A percentile compares a stretch with the other conserved stretches of the same genome.
phyloP scores from a whole-genome alignment of 2,888 invertebrate species.

The Drosophila borborema region DNA sequence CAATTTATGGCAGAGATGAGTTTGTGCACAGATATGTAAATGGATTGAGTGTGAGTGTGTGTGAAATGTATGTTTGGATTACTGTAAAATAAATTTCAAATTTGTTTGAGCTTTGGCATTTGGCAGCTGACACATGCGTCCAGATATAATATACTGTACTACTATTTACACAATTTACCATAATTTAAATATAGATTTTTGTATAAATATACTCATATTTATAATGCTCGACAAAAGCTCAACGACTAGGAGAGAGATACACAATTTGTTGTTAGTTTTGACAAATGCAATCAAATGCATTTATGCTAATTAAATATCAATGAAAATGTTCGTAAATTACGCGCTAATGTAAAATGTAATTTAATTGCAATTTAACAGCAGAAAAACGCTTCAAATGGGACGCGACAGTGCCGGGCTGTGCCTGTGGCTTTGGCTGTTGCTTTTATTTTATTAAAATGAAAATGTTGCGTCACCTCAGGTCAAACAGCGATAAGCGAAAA shows the following conservation, averaged over 20 bases:
- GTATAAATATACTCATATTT: background rate
- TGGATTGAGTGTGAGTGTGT: background rate
- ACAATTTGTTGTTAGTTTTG: slow-evolving; percentile 22
- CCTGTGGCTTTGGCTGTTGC: background rate
- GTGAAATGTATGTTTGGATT: background rate
- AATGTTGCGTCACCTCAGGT: background rate
- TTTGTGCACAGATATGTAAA: slow-evolving; percentile 4
- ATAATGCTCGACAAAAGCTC: slow-evolving; percentile 21
- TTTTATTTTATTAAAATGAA: slow-evolving; percentile 7
- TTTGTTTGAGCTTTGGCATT: slow-evolving; percentile 37
- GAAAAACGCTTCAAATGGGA: background rate
- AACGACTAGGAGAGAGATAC: slow-evolving; percentile 8
- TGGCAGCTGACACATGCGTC: slow-evolving; percentile 41
- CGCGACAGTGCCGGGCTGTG: background rate
- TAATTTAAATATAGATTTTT: background rate
- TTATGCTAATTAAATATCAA: slow-evolving; percentile 62
- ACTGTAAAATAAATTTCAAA: slow-evolving; percentile 34
- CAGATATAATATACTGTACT: slow-evolving; percentile 7
- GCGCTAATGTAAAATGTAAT: slow-evolving; percentile 61
- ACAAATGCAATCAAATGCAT: slow-evolving; percentile 63
- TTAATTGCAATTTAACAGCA: slow-evolving; percentile 50
- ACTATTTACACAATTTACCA: background rate
- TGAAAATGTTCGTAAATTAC: slow-evolving; percentile 15
- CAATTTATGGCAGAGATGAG: slow-evolving; percentile 39
- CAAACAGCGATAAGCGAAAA: background rate